Conservation (phyloP, 2,797 vertebrate genomes). For the Myripristis jacobus region DNA sequence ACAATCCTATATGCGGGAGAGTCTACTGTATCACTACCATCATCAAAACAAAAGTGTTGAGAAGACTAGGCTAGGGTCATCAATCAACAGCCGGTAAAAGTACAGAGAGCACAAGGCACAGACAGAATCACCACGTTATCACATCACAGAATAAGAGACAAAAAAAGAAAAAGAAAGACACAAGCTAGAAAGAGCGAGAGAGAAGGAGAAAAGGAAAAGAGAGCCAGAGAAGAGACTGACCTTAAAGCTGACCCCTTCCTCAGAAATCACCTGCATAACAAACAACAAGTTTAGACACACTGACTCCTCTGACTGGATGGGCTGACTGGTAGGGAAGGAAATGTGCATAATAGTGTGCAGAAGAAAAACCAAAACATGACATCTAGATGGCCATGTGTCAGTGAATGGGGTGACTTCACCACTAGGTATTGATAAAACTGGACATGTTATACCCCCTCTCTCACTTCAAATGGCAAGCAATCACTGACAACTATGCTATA, state of each 20-base stretch:
- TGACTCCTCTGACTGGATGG: constrained; percentile 70
- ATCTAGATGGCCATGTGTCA: constrained; percentile 51
- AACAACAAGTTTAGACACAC: constrained; percentile 87
- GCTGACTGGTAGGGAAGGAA: constrained; percentile 52
- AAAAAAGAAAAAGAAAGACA: constrained; percentile 22
- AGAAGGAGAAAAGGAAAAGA: constrained; percentile 43
- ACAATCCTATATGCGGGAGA: constrained; percentile 14
- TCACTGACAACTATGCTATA: not conserved
- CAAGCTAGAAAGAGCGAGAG: constrained; percentile 44
- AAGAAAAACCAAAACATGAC: constrained; percentile 64
- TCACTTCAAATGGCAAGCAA: constrained; percentile 6
- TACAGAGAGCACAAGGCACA: constrained; percentile 72
- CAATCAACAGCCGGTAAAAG: constrained; percentile 55
- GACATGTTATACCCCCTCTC: constrained; percentile 7
- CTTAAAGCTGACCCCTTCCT: constrained; percentile 91
- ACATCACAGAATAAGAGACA: constrained; percentile 69
- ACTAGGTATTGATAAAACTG: constrained; percentile 18
- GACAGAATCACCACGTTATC: constrained; percentile 75
- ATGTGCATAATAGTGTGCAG: constrained; percentile 48
- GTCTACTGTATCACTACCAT: constrained; percentile 1
- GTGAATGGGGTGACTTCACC: constrained; percentile 70
- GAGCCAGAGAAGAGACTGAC: constrained; percentile 83
- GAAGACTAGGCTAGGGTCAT: constrained; percentile 29
- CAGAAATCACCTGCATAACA: constrained; percentile 90
- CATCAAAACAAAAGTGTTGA: constrained; percentile 20